Evolutionary conservation across 2,113 vertebrate genomes (phyloP).

Genomic region (Redunca redunca): DNA sequence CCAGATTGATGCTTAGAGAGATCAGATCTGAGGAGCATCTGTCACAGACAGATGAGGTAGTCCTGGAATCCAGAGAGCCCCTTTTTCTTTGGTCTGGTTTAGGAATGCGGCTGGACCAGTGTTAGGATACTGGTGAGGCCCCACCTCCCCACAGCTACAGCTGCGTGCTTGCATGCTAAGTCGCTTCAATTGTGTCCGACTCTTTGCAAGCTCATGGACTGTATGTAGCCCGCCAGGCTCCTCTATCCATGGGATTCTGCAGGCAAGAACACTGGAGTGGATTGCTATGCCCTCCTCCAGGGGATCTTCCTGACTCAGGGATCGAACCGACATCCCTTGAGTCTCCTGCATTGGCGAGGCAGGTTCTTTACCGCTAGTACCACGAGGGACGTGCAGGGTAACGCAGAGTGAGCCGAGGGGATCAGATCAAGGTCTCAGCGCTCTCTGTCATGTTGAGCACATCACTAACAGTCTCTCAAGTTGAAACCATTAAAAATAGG

Average conservation of each 20-base stretch:
- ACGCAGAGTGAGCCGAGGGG: fast-evolving
- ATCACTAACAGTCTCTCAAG: neutral
- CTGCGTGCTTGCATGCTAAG: neutral
- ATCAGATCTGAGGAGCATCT: neutral
- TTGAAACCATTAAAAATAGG: neutral
- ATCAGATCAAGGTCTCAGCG: too few relatives aligned
- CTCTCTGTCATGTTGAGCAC: neutral
- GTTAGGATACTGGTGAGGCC: neutral
- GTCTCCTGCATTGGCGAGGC: neutral
- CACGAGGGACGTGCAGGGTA: fast-evolving
- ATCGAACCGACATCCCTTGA: neutral
- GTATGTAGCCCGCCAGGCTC: neutral
- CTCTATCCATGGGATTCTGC: neutral
- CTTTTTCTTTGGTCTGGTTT: neutral
- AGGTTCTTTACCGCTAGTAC: neutral
- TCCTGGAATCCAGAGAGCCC: too few relatives aligned
- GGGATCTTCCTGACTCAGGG: neutral
- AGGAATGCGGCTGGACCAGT: neutral
- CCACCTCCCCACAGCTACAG: too few relatives aligned
- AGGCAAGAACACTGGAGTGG: neutral
- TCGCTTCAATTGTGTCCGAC: neutral
- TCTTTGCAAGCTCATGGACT: neutral
- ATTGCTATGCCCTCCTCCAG: neutral
- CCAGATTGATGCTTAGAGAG: neutral
- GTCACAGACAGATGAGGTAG: too few relatives aligned